phyloP scores from a whole-genome alignment of 2,797 vertebrate genomes.

The Oophaga sylvatica region DNA sequence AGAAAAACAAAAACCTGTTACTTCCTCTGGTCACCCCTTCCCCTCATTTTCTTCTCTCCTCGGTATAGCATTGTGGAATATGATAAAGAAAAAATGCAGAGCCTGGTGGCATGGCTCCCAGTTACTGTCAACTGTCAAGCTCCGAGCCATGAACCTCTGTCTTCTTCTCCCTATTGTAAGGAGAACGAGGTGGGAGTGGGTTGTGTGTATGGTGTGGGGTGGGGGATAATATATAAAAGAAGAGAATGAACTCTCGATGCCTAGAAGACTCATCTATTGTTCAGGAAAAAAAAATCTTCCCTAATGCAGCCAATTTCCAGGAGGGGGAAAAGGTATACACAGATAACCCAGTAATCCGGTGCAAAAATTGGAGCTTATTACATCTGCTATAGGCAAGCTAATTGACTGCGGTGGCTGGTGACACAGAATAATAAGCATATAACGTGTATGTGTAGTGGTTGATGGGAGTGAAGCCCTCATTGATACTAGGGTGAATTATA shows the following conservation, averaged over 20 bases:
- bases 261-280: slow-evolving; percentile 31
- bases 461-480: neutral
- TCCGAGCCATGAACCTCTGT: slow-evolving; percentile 47
- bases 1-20: slow-evolving; percentile 56
- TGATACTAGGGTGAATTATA: slow-evolving; percentile 1
- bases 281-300: neutral
- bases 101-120: slow-evolving; percentile 49
- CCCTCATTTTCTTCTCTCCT: slow-evolving; percentile 3
- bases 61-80: slow-evolving; percentile 46
- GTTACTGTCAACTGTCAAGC: slow-evolving; percentile 58
- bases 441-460: neutral
- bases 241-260: slow-evolving; percentile 25
- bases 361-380: slow-evolving; percentile 16
- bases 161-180: slow-evolving; percentile 39
- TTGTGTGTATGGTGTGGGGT: neutral
- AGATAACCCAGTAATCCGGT: slow-evolving; percentile 18
- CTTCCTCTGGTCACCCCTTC: slow-evolving; percentile 14
- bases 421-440: neutral
- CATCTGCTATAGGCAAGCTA: neutral
- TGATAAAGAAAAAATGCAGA: slow-evolving; percentile 50
- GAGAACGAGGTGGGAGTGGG: neutral
- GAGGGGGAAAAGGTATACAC: slow-evolving; percentile 22
- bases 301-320: neutral
- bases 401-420: neutral
- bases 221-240: neutral